These are phyloP conservation scores for Melanotaenia nigrans DNA, from an alignment of 2,797 vertebrate genomes.

Conservation along the genomic window DNA sequence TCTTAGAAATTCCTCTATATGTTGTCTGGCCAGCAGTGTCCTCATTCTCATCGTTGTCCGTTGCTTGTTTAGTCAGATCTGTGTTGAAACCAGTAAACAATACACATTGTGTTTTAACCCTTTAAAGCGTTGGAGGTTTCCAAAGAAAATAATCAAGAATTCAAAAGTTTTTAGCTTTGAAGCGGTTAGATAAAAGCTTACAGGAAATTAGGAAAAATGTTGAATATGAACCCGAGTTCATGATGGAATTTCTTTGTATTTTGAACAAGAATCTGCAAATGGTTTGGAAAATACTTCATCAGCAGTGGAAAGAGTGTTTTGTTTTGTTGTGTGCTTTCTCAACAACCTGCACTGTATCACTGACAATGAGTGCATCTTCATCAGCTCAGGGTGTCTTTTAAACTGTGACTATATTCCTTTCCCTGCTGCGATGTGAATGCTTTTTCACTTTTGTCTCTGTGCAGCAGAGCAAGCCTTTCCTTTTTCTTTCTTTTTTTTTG, in stretches of 20 bases:
- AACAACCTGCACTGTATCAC: not conserved
- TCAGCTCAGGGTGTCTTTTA: not conserved
- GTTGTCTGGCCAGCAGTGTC: not conserved
- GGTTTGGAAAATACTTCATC: not conserved
- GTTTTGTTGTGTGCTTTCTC: not conserved
- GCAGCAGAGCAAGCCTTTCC: too few species aligned
- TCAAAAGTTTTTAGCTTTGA: not conserved
- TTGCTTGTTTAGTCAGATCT: constrained; percentile 1
- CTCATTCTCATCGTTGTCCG: not conserved
- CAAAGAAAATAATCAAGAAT: not conserved
- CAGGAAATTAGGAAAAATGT: too few species aligned
- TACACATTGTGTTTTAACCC: not conserved
- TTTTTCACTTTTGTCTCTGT: too few species aligned
- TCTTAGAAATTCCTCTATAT: not conserved
- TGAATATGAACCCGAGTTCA: too few species aligned
- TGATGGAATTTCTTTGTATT: not conserved
- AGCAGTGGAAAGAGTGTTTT: too few species aligned
- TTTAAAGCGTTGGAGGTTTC: not conserved
- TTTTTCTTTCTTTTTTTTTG: too few species aligned
- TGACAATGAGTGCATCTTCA: too few species aligned
- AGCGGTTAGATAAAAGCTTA: not conserved
- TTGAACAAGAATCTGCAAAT: not conserved
- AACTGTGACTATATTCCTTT: too few species aligned
- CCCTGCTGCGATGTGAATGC: too few species aligned
- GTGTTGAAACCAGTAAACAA: not conserved